Percentiles rank a stretch among this genome's conserved stretches.
Conservation (phyloP, 2,797 vertebrate species). For the Phalanger gymnotis region DNA sequence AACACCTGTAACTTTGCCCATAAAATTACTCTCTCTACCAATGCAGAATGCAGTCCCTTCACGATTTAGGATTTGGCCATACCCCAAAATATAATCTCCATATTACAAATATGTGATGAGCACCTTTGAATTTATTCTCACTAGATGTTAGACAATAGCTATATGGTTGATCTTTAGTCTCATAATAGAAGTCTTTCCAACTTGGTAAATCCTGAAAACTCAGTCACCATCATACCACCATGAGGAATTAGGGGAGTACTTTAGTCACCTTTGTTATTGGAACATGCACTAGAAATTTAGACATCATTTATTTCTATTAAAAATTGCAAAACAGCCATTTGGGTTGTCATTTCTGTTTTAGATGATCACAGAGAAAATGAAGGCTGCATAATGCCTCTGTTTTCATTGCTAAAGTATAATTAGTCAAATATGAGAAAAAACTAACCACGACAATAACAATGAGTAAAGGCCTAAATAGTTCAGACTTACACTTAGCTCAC, state of each 20-base stretch:
- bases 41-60: not conserved
- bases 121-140: not conserved
- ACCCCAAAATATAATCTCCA: not conserved
- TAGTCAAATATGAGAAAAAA: not conserved
- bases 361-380: not conserved
- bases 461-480: not conserved
- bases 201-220: not conserved
- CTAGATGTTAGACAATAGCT: not conserved
- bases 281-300: not conserved
- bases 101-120: not conserved
- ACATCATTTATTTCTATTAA: not conserved
- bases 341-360: not conserved
- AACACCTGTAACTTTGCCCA: not conserved
- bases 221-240: not conserved
- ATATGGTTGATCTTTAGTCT: not conserved
- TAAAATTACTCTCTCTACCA: not conserved
- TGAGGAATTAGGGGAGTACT: not conserved
- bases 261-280: not conserved
- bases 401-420: not conserved
- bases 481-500: not conserved
- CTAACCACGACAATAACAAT: not conserved
- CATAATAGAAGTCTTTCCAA: not conserved
- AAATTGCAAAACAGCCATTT: not conserved
- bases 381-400: not conserved
- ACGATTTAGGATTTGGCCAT: not conserved